A percentile compares a stretch with the other conserved stretches of the same genome.
Conservation (phyloP, 2,113 vertebrate species). For the Lepidothrix coronata region DNA sequence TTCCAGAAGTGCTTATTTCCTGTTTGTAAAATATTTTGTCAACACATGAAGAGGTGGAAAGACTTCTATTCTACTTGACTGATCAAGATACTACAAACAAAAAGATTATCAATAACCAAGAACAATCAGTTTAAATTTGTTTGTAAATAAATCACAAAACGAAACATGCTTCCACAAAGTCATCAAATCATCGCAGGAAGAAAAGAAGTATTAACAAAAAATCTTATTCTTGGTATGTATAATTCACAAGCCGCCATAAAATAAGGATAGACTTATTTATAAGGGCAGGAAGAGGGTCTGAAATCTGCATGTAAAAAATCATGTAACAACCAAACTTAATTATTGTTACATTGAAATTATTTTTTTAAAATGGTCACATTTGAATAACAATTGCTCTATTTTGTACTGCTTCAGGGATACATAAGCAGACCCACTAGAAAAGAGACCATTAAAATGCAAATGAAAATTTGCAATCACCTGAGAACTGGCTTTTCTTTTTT, state of each 20-base stretch:
- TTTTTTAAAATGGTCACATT: background rate
- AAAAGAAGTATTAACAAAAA: background rate
- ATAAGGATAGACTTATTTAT: background rate
- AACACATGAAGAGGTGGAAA: background rate
- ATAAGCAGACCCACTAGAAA: background rate
- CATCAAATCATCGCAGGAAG: background rate
- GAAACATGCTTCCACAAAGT: background rate
- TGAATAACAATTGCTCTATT: background rate
- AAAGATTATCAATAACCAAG: background rate
- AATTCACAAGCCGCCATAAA: background rate
- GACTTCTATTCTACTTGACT: background rate
- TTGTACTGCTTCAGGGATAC: constrained; percentile 21
- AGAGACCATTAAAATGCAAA: constrained; percentile 32
- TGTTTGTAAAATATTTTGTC: background rate
- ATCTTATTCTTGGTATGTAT: background rate
- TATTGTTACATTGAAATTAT: background rate
- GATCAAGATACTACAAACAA: background rate
- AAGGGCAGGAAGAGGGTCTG: background rate
- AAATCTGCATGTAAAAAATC: background rate
- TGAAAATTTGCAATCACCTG: constrained; percentile 9
- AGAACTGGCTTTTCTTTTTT: background rate
- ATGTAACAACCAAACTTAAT: background rate
- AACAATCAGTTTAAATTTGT: background rate
- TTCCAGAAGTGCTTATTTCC: background rate
- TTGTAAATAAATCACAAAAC: background rate